Percentiles rank a stretch among this genome's conserved stretches.
phyloP scores from a whole-genome alignment of 2,888 invertebrate species.

The Norana najaformis region DNA sequence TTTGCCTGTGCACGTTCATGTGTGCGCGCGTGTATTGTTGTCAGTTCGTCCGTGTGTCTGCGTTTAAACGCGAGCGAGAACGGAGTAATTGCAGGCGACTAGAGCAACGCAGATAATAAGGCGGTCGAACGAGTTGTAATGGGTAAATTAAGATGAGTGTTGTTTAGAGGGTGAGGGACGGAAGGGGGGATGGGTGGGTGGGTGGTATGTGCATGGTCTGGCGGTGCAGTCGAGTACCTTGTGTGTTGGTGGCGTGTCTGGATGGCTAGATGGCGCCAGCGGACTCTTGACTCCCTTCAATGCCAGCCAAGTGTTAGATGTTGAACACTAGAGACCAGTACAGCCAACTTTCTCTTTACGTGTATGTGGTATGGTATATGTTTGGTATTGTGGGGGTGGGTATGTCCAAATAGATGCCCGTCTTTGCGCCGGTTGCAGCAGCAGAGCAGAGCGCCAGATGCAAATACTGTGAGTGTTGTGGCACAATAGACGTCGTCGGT shows the following conservation, averaged over 20 bases:
- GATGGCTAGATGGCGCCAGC: not conserved
- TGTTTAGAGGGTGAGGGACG: not conserved
- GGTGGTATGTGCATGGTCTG: conserved; percentile 8
- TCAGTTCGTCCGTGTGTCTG: too few relatives aligned
- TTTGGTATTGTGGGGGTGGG: not conserved
- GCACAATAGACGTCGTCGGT: not conserved
- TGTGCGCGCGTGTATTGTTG: not conserved
- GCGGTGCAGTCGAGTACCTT: not conserved
- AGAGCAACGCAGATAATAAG: not conserved
- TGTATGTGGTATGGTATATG: not conserved
- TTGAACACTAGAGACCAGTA: not conserved
- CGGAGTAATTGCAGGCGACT: not conserved
- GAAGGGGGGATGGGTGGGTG: not conserved
- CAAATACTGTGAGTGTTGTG: not conserved
- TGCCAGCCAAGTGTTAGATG: conserved; percentile 1
- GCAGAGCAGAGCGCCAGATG: not conserved
- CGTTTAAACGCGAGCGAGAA: too few relatives aligned
- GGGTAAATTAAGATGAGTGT: conserved; percentile 15
- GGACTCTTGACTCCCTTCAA: not conserved
- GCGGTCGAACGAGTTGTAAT: not conserved
- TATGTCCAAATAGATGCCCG: not conserved
- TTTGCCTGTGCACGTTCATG: not conserved
- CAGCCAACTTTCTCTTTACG: not conserved
- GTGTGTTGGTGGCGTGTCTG: not conserved
- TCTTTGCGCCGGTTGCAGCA: not conserved